Base-by-base conservation (phyloP, 2,797 vertebrate species). In the Clarias laeviceps region DNA sequence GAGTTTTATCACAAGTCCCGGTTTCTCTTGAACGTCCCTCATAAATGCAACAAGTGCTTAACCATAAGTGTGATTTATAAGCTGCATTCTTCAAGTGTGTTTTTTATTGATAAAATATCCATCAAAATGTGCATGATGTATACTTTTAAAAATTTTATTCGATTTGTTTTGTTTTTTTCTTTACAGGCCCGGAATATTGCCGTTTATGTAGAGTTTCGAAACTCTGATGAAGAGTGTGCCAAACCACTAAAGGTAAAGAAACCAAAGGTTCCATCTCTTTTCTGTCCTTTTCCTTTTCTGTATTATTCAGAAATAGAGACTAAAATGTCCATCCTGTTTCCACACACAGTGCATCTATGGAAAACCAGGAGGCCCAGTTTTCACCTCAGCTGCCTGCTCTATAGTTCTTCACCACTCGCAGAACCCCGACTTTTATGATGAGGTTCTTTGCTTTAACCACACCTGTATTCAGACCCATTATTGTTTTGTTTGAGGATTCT, bases 361-460 rank as follows among this genome's bases (percentile, higher is more conserved):
- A 84, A 99, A 99, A 92, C 96, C 98, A 7, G 98, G 98, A 88
- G 96, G 96, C 72, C 93, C 97, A 0, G 93, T 98, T 79, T 99
- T 98, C 90, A 97, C 96, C 91, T 94, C 96, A 0, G 90, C 96
- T 29, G 95, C 97, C 86, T 97, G 96, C 86, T 97, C 97, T 24
- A 95, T 96, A 12, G 98, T 99, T 62, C 95, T 99, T 3, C 97
- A 99, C 91, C 98, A 99, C 90, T 98, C 96, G 29, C 98, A 99
- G 94, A 99, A 97, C 90, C 98, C 98, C 0, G 98, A 99, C 94
- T 99, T 99, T 93, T 99, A 96, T 1, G 98, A 99, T 72, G 98
- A 99, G 97, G 98, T 99, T 89, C 93, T 70, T 87, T 80, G 14
- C 7, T 32, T 24, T 45, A 59, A 4, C 40, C 50, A 40, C 34